These are phyloP conservation scores for Dendroctonus ponderosae DNA, from an alignment of 1,140 invertebrate genomes.

Conservation along the genomic window DNA sequence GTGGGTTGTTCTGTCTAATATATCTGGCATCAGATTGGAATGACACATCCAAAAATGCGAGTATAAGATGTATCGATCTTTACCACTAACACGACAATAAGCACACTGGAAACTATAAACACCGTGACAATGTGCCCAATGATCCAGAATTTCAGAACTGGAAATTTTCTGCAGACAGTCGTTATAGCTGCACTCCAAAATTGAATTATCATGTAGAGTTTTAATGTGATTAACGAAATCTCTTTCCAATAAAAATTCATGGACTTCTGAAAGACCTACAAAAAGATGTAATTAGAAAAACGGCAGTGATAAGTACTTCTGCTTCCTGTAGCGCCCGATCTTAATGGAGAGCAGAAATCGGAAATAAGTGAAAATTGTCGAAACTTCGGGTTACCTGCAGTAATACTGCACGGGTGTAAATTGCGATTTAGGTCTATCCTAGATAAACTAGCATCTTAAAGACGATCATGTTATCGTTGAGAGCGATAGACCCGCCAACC, in stretches of 20 bases:
- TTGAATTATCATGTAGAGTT: conserved; percentile 18
- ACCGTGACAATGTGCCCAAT: conserved; percentile 34
- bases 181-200: conserved; percentile 28
- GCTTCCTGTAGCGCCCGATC: too few relatives aligned
- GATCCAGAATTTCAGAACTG: conserved; percentile 19
- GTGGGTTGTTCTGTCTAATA: conserved; percentile 1
- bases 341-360: too few relatives aligned
- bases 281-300: too few relatives aligned
- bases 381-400: too few relatives aligned
- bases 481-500: too few relatives aligned
- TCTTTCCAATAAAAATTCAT: conserved; percentile 34
- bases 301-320: too few relatives aligned
- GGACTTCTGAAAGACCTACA: too few relatives aligned
- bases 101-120: conserved; percentile 36
- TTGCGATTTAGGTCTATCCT: too few relatives aligned
- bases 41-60: conserved; percentile 37
- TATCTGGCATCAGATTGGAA: conserved; percentile 28
- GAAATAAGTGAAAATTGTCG: too few relatives aligned
- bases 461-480: too few relatives aligned
- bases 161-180: conserved; percentile 7
- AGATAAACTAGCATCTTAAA: too few relatives aligned
- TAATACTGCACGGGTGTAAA: too few relatives aligned
- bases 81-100: conserved; percentile 34
- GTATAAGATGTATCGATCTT: conserved; percentile 32
- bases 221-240: conserved; percentile 36